Evolutionary conservation across 1,140 invertebrate species (phyloP), one percentile per base, ranked within the genome.

Genomic region (Drosophila teissieri): DNA sequence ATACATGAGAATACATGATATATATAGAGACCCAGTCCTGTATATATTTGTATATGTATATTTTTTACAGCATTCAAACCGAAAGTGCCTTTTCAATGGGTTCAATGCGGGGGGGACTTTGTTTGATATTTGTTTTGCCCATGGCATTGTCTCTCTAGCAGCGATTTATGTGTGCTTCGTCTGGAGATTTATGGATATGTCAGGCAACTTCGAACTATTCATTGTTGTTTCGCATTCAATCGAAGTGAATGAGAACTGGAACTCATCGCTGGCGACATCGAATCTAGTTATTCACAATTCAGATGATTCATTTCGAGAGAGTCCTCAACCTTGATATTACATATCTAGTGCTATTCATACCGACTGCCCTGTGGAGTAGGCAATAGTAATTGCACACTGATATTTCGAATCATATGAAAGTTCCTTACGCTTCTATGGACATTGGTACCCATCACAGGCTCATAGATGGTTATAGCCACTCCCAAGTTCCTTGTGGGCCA

Each of bases 21-120:
- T 62, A 78, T 58, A 45, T 56, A 56, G 64, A 36, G 68, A 70
- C 65, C 45, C 68, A 70, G 55, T 61, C 69, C 39, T 56, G 61
- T 74, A 73, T 74, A 63, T 69, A 56, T 61, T 55, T 77, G 53
- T 77, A 62, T 65, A 60, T 65, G 62, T 89, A 89, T 86, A 86
- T 83, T 84, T 89, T 86, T 86, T 86, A 88, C 84, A 88, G 83
- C 84, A 86, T 82, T 85, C 72, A 67, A 81, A 74, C 37, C 14
- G 0, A 24, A 73, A 54, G 4, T 58, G 72, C 53, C 6, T 86
- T 81, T 81, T 60, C 8, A 53, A 48, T 73, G 17, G 40, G 17
- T 17, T 17, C n/a, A 2, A 8, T 17, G 12, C 22, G 22, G 22
- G 2, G 22, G 11, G 17, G n/a, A n/a, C n/a, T n/a, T n/a, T n/a